These are phyloP conservation scores for Drosophila nigricruria DNA, from an alignment of 2,888 invertebrate genomes.

Conservation along the genomic window DNA sequence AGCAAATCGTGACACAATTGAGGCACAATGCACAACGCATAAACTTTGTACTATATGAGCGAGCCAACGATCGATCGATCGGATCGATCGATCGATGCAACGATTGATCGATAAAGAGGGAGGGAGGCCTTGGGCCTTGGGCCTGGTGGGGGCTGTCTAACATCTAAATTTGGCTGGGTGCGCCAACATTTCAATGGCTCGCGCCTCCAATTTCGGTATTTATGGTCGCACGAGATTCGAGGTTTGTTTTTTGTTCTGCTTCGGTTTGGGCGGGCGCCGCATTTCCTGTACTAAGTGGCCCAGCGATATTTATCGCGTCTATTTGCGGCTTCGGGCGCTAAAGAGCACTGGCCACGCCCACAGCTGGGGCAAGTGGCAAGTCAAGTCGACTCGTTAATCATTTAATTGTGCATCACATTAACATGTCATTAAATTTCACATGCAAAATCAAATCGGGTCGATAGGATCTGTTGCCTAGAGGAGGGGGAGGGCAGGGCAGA, in stretches of 20 bases:
- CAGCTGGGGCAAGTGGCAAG: neutral
- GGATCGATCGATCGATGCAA: slow-evolving; percentile 17
- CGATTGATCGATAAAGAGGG: slow-evolving; percentile 24
- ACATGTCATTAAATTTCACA: slow-evolving; percentile 64
- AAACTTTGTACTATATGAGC: slow-evolving; percentile 36
- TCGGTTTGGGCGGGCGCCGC: neutral
- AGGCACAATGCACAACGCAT: slow-evolving; percentile 23
- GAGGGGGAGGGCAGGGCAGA: neutral
- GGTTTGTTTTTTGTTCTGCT: neutral
- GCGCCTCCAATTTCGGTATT: slow-evolving; percentile 38
- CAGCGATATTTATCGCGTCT: slow-evolving; percentile 58
- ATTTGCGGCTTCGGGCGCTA: slow-evolving; percentile 29
- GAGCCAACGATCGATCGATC: slow-evolving; percentile 12
- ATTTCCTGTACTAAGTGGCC: slow-evolving; percentile 28
- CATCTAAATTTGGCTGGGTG: slow-evolving; percentile 38
- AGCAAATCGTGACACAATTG: slow-evolving; percentile 53
- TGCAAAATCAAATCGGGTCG: slow-evolving; percentile 45
- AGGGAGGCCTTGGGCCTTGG: neutral
- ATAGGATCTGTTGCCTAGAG: neutral
- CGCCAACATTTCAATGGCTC: slow-evolving; percentile 48
- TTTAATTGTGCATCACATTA: slow-evolving; percentile 65
- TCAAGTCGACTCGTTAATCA: slow-evolving; percentile 43
- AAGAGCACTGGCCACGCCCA: slow-evolving; percentile 53
- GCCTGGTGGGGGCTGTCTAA: neutral
- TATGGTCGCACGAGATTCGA: slow-evolving; percentile 29